phyloP scores from a whole-genome alignment of 2,888 invertebrate genomes.

The Siphonodentalium dalli region DNA sequence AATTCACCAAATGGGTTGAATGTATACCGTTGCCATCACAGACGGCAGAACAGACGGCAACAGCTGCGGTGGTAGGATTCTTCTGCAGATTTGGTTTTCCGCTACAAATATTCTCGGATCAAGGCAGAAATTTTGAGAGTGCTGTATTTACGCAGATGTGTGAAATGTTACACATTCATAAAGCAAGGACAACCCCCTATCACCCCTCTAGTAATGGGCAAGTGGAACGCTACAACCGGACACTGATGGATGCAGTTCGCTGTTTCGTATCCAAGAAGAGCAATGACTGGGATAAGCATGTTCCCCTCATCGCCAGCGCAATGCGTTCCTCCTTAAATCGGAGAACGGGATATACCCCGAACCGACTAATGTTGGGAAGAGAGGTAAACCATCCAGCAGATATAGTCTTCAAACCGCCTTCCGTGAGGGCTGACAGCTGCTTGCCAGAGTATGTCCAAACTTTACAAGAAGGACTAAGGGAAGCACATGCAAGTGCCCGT shows the following conservation, averaged over 20 bases:
- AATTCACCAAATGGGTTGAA: slow-evolving; percentile 9
- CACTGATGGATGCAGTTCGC: slow-evolving; percentile 9
- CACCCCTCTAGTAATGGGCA: slow-evolving; percentile 13
- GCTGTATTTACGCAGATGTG: slow-evolving; percentile 4
- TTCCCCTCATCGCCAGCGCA: slow-evolving; percentile 12
- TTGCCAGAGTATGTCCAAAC: no score
- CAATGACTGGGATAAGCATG: slow-evolving; percentile 6
- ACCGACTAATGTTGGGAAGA: slow-evolving; percentile 8
- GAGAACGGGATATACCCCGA: slow-evolving; percentile 13
- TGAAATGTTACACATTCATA: slow-evolving; percentile 8
- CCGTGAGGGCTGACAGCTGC: no score
- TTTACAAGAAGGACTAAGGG: no score
- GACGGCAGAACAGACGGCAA: no score
- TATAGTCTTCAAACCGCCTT: no score
- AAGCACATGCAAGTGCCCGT: no score
- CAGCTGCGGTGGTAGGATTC: slow-evolving; percentile 6
- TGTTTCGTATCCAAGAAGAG: slow-evolving; percentile 7
- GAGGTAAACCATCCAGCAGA: slow-evolving; percentile 6
- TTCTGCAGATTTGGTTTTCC: slow-evolving; percentile 11
- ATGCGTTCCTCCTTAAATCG: slow-evolving; percentile 9
- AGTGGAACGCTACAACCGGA: slow-evolving; percentile 8
- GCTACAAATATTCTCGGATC: slow-evolving; percentile 8
- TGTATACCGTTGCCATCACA: background rate
- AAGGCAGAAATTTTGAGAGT: slow-evolving; percentile 17
- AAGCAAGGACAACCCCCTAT: slow-evolving; percentile 14